Evolutionary conservation across 1,140 invertebrate species (phyloP).

Genomic region (Leptonema lineaticorne): DNA sequence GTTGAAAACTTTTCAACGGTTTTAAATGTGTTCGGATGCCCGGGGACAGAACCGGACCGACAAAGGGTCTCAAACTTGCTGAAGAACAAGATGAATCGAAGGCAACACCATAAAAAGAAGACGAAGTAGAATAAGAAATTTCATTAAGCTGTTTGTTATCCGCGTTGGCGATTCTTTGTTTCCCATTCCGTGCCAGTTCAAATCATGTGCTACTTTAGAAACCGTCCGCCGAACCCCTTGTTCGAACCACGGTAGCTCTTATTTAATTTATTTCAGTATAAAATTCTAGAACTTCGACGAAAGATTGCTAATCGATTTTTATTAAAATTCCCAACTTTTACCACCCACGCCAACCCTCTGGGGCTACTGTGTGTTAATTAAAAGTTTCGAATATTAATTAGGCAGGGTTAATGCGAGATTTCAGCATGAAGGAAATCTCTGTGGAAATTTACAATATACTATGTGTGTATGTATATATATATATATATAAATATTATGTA

Average conservation of each 20-base stretch:
- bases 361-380: background rate
- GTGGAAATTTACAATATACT: too few species aligned
- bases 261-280: background rate
- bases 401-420: too few species aligned
- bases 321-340: background rate
- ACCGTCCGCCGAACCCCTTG: background rate
- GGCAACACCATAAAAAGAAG: too few species aligned
- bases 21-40: slow-evolving; percentile 33
- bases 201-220: background rate
- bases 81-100: too few species aligned
- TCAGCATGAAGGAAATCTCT: too few species aligned
- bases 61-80: slow-evolving; percentile 8
- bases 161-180: slow-evolving; percentile 23
- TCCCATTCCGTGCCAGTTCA: background rate
- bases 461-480: too few species aligned
- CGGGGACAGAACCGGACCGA: slow-evolving; percentile 14
- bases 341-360: too few species aligned
- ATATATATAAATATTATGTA: too few species aligned
- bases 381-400: background rate
- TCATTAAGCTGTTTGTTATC: slow-evolving; percentile 38
- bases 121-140: too few species aligned
- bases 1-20: slow-evolving; percentile 30
- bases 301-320: slow-evolving; percentile 1
- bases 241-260: background rate
- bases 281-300: background rate